These are phyloP conservation scores for Perca fluviatilis DNA, from an alignment of 2,113 vertebrate genomes.

Conservation along the genomic window DNA sequence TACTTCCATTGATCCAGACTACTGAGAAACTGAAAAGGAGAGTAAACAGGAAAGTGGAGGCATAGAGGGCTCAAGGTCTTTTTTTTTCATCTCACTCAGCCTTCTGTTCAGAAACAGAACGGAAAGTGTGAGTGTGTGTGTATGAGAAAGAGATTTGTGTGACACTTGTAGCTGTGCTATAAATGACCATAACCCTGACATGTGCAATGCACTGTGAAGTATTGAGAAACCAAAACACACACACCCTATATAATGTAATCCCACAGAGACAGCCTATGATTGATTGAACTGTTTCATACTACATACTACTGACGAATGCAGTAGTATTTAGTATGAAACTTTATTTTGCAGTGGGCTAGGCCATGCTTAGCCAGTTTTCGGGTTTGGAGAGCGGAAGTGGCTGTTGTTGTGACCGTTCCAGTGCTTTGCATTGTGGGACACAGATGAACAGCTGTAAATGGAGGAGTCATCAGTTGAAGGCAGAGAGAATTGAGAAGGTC, in stretches of 20 bases:
- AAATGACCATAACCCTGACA: constrained; percentile 19
- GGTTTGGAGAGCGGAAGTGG: too few species aligned
- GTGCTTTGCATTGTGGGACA: too few species aligned
- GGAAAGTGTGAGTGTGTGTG: not conserved
- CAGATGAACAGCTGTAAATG: constrained; percentile 15
- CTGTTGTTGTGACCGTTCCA: too few species aligned
- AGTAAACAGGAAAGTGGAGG: constrained; percentile 14
- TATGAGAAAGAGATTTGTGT: constrained; percentile 5
- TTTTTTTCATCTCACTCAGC: constrained; percentile 26
- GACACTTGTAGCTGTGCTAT: not conserved
- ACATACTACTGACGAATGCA: too few species aligned
- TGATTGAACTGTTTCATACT: too few species aligned
- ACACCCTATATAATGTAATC: not conserved
- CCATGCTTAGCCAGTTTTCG: too few species aligned
- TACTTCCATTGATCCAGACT: too few species aligned
- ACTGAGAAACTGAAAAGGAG: not conserved
- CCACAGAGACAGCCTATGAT: not conserved
- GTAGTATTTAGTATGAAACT: too few species aligned
- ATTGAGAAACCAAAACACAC: not conserved
- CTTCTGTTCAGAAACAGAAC: constrained; percentile 28
- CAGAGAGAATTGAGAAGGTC: constrained; percentile 10
- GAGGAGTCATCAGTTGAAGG: constrained; percentile 13
- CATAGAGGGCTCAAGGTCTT: constrained; percentile 12
- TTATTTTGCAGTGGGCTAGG: too few species aligned
- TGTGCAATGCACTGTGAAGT: not conserved